These are phyloP conservation scores for Ophraella communa DNA, from an alignment of 2,888 invertebrate species.

Conservation along the genomic window DNA sequence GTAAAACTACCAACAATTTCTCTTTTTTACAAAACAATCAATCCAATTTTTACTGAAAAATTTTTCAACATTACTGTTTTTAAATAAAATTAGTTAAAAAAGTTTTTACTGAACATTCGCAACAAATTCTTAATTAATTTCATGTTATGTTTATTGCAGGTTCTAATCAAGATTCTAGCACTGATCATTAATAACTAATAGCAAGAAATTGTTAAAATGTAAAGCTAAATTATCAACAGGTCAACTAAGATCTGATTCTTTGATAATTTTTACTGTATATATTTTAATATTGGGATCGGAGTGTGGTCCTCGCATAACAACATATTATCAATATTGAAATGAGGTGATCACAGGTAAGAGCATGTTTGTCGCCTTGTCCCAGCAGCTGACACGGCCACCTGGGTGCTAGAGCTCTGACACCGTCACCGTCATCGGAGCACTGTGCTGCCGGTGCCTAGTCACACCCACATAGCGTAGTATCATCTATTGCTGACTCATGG, in stretches of 20 bases:
- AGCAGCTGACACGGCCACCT: slow-evolving; percentile 60
- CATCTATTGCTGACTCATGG: slow-evolving; percentile 54
- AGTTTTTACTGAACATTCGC: no score
- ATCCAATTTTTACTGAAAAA: no score
- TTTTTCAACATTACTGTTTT: no score
- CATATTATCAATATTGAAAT: slow-evolving; percentile 56
- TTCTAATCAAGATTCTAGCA: not conserved
- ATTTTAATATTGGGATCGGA: slow-evolving; percentile 26
- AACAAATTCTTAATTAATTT: no score
- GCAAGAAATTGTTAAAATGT: not conserved
- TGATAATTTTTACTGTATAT: slow-evolving; percentile 23
- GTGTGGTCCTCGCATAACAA: slow-evolving; percentile 55
- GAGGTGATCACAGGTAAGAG: slow-evolving; percentile 53
- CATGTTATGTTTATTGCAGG: not conserved
- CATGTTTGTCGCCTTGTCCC: slow-evolving; percentile 53
- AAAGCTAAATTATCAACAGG: not conserved
- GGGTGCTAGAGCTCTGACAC: slow-evolving; percentile 50
- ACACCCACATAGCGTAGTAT: slow-evolving; percentile 22
- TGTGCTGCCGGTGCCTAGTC: slow-evolving; percentile 5
- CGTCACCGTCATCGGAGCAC: slow-evolving; percentile 36
- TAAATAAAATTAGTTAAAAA: no score
- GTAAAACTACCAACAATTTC: no score
- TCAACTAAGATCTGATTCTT: slow-evolving; percentile 11
- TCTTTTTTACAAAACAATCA: no score
- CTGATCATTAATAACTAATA: not conserved